These are phyloP conservation scores for Orcinus orca DNA, from an alignment of 2,113 vertebrate species.

Conservation along the genomic window DNA sequence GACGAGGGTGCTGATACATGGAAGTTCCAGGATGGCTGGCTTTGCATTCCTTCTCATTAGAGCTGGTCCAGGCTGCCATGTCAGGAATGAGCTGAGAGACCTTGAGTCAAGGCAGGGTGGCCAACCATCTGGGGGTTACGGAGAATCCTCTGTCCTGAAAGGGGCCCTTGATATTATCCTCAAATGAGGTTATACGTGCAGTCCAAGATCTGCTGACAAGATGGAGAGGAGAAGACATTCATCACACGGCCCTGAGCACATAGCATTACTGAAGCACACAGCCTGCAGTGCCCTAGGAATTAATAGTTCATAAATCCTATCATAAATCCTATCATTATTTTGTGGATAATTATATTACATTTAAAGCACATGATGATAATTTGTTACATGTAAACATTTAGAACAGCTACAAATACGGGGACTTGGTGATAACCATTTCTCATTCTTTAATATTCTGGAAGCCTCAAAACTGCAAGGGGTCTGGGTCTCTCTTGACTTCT, in stretches of 20 bases:
- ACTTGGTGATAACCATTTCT: background rate
- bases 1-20: background rate
- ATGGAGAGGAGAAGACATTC: constrained; percentile 1
- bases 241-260: background rate
- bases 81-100: background rate
- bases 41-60: background rate
- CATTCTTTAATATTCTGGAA: background rate
- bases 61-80: background rate
- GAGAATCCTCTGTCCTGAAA: background rate
- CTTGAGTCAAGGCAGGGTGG: background rate
- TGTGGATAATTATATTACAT: constrained; percentile 32
- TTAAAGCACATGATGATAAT: constrained; percentile 22
- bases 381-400: constrained; percentile 53
- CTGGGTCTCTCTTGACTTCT: background rate
- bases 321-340: constrained; percentile 46
- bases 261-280: background rate
- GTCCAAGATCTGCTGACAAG: constrained; percentile 24
- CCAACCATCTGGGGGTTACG: rapidly evolving
- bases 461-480: background rate
- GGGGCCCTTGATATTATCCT: background rate
- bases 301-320: constrained; percentile 61
- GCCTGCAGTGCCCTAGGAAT: constrained; percentile 42
- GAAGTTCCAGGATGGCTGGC: background rate
- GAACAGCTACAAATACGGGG: background rate
- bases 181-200: background rate